A percentile compares a stretch with the other conserved stretches of the same genome.
phyloP scores from a whole-genome alignment of 1,140 invertebrate species.

The Lucilia sericata region DNA sequence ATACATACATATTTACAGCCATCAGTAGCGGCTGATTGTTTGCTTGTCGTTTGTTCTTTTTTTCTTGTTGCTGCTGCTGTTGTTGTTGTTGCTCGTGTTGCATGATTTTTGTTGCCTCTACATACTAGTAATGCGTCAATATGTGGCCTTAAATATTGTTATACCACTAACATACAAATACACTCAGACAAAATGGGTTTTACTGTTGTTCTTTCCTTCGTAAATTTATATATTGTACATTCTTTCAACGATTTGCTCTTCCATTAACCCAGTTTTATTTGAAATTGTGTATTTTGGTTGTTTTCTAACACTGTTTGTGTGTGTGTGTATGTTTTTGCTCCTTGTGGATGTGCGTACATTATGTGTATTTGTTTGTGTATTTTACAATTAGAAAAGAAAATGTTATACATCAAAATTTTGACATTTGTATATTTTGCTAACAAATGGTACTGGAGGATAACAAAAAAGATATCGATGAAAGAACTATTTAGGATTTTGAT shows the following conservation, averaged over 20 bases:
- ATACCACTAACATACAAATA: constrained; percentile 29
- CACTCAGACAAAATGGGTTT: neutral
- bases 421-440: neutral
- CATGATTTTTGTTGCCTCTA: neutral
- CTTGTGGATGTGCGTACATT: neutral
- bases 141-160: constrained; percentile 19
- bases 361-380: constrained; percentile 12
- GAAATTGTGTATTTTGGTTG: neutral
- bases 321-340: no score
- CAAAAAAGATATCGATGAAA: no score
- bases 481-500: no score
- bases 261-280: constrained; percentile 41
- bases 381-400: neutral
- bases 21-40: no score
- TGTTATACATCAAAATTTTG: constrained; percentile 12
- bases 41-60: no score
- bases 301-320: neutral
- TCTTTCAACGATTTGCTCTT: constrained; percentile 1
- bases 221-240: neutral
- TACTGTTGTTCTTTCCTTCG: neutral
- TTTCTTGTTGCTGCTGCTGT: no score
- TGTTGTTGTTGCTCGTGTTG: neutral
- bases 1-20: no score
- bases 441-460: neutral
- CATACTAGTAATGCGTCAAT: constrained; percentile 3